Percentiles rank a stretch among this genome's conserved stretches.
Conservation (phyloP, 2,113 vertebrate species). For the Heloderma charlesbogerti region DNA sequence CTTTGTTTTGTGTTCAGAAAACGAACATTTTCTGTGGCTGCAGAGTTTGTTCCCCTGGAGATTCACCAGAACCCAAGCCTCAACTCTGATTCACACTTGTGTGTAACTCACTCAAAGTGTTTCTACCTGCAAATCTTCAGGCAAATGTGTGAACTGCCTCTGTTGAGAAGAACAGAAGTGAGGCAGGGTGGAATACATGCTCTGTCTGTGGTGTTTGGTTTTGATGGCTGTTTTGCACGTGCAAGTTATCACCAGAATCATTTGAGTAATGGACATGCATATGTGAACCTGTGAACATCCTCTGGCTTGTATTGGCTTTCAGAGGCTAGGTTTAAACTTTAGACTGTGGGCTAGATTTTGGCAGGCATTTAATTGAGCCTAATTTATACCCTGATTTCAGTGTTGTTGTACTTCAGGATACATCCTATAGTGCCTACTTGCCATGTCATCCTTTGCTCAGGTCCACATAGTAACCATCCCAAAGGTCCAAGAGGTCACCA, state of each 20-base stretch:
- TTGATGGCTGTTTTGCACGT: not conserved
- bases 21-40: too few species aligned
- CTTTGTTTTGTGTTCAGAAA: not conserved
- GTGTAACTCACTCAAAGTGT: not conserved
- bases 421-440: not conserved
- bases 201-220: not conserved
- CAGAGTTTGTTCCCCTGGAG: not conserved
- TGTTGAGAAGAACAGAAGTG: not conserved
- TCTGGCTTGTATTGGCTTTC: not conserved
- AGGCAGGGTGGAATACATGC: too few species aligned
- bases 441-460: not conserved
- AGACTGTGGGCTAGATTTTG: too few species aligned
- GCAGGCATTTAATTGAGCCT: not conserved
- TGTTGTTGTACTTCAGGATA: not conserved
- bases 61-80: not conserved
- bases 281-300: too few species aligned
- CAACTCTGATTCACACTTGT: not conserved
- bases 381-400: not conserved
- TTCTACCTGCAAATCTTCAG: too few species aligned
- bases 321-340: not conserved
- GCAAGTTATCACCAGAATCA: not conserved
- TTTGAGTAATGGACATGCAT: not conserved
- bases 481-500: not conserved
- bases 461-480: not conserved
- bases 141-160: not conserved